Evolutionary conservation across 1,140 invertebrate species (phyloP), one percentile per base, ranked within the genome.

Genomic region (Pristionchus pacificus): DNA sequence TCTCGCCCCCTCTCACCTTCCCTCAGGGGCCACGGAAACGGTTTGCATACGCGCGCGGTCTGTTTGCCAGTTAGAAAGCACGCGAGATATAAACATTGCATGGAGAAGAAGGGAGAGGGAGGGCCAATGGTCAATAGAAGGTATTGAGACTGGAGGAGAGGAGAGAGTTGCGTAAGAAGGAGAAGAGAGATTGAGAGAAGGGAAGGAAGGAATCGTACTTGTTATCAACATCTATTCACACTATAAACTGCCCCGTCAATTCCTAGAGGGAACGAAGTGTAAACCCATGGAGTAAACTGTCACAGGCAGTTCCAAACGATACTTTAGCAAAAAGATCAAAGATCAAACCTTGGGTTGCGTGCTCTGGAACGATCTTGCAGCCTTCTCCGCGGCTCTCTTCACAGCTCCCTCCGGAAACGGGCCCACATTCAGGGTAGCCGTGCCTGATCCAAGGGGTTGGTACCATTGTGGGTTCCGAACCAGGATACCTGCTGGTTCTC

Each of bases 381-480:
- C 82, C 62, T 83, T 83, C 31, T 83, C 81, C 2, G 81, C 81
- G 10, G 81, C 81, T 71, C 81, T 68, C 57, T 77, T 72, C 25
- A 83, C 80, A 14, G 81, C 81, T 25, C 81, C 81, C 55, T 82
- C 78, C 13, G 82, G 82, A 33, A 83, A 84, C 29, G 73, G 76
- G 10, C 68, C 61, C 64, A 83, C 80, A 49, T 49, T 65, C 60
- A 65, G 29, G 38, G 72, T 15, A 27, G 25, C 13, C 29, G 28
- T 14, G 32, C n/a, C 27, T 28, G 59, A 49, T 31, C 55, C 29
- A 27, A 14, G 67, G 28, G 31, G 67, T 24, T 14, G 14, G 28
- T 29, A 15, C 2, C n/a, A 29, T 32, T 27, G 30, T 59, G 29
- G 49, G 24, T 38, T 57, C 28, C 71, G 28, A 10, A 65, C 67